A percentile compares a stretch with the other conserved stretches of the same genome.
Evolutionary conservation across 1,140 invertebrate genomes (phyloP).

Genomic region (Drosophila chauvacae): DNA sequence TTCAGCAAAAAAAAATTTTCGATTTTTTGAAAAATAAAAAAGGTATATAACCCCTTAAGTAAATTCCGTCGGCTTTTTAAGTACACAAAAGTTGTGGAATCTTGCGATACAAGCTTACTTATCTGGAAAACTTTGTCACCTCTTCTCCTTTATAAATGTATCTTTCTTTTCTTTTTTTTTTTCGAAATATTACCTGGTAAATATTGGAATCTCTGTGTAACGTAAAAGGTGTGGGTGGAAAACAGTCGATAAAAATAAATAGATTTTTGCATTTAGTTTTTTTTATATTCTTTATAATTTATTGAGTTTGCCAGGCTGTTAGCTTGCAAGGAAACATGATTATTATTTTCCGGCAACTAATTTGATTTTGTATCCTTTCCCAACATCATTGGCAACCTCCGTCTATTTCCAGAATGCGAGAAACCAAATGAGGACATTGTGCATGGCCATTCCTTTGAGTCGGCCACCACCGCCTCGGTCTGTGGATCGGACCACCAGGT

Average conservation of each 20-base stretch:
- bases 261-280: background rate
- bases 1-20: too few relatives aligned
- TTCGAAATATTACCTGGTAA: background rate
- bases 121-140: background rate
- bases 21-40: too few relatives aligned
- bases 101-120: background rate
- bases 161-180: background rate
- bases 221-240: background rate
- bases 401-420: conserved; percentile 72
- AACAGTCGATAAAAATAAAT: conserved; percentile 18
- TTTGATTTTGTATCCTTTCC: conserved; percentile 37
- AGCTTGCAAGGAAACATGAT: conserved; percentile 3
- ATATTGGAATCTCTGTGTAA: conserved; percentile 7
- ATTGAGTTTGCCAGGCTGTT: conserved; percentile 52
- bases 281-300: conserved; percentile 28
- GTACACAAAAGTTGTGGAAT: too few relatives aligned
- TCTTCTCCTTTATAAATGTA: background rate
- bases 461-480: conserved; percentile 85
- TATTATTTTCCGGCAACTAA: conserved; percentile 50
- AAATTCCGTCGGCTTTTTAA: background rate
- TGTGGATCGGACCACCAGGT: conserved; percentile 90
- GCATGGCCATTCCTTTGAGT: conserved; percentile 89
- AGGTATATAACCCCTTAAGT: too few relatives aligned
- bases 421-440: conserved; percentile 87
- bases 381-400: background rate